A percentile compares a stretch with the other conserved stretches of the same genome.
Evolutionary conservation across 2,888 invertebrate genomes (phyloP).

Genomic region (Hedychridium roseum): DNA sequence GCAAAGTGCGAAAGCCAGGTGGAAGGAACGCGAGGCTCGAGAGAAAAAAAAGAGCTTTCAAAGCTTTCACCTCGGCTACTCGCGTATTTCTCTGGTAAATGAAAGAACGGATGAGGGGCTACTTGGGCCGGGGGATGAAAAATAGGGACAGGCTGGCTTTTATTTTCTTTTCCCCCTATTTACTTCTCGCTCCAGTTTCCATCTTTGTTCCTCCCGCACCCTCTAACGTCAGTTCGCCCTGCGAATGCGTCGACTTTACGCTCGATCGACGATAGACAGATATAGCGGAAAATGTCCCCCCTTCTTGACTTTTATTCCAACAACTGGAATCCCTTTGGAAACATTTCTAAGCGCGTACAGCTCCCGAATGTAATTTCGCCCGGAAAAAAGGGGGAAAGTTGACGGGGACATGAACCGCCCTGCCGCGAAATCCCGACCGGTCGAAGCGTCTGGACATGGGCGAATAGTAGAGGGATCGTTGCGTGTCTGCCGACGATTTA

Average conservation of each 20-base stretch:
- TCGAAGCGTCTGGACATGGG: no score
- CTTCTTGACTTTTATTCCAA: no score
- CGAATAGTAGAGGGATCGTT: no score
- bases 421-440: no score
- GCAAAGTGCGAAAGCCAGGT: neutral
- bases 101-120: constrained; percentile 9
- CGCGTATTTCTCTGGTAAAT: constrained; percentile 6
- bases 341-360: no score
- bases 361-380: no score
- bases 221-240: no score
- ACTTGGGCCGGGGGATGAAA: constrained; percentile 29
- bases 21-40: neutral
- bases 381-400: no score
- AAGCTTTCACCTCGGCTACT: constrained; percentile 14
- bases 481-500: no score
- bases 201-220: constrained; percentile 12
- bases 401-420: no score
- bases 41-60: constrained; percentile 1
- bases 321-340: no score
- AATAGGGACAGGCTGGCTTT: constrained; percentile 27
- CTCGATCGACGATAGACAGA: constrained; percentile 29
- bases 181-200: constrained; percentile 19
- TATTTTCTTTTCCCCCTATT: constrained; percentile 25
- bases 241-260: constrained; percentile 14
- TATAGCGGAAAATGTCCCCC: no score